Evolutionary conservation across 2,113 vertebrate species (phyloP).

Genomic region (Proteles cristata): DNA sequence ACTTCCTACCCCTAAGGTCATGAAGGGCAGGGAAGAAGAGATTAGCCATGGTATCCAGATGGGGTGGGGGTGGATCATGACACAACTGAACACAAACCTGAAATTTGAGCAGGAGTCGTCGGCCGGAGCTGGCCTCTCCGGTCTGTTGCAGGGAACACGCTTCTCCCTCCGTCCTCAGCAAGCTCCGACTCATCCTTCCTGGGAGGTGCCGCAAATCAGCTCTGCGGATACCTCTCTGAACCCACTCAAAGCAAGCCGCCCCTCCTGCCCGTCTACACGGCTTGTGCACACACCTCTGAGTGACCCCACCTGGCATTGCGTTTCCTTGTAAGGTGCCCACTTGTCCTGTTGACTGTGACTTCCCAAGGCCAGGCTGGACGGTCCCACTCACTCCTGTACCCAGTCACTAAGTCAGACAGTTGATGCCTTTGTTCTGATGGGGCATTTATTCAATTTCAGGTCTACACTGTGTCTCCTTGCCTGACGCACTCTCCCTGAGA

Average conservation of each 20-base stretch:
- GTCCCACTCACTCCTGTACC: not conserved
- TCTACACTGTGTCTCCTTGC: not conserved
- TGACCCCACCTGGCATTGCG: fast-evolving
- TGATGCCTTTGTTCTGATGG: not conserved
- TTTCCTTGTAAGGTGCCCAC: fast-evolving
- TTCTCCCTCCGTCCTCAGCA: not conserved
- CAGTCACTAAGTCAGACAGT: not conserved
- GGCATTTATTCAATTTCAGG: not conserved
- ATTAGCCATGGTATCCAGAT: not conserved
- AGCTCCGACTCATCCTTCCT: not conserved
- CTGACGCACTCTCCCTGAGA: not conserved
- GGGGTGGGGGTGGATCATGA: not conserved
- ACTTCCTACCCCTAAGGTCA: no score
- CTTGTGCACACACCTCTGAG: fast-evolving
- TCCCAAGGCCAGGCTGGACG: not conserved
- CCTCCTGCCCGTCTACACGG: no score
- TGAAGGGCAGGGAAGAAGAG: not conserved
- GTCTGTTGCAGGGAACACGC: fast-evolving
- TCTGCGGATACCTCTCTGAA: not conserved
- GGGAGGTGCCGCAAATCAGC: no score
- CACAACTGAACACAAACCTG: not conserved
- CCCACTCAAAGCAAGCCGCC: fast-evolving
- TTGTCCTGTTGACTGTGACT: fast-evolving
- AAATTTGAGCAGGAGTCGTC: not conserved
- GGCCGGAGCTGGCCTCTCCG: not conserved